phyloP scores from a whole-genome alignment of 2,888 invertebrate species.

The Electrophaes corylata region DNA sequence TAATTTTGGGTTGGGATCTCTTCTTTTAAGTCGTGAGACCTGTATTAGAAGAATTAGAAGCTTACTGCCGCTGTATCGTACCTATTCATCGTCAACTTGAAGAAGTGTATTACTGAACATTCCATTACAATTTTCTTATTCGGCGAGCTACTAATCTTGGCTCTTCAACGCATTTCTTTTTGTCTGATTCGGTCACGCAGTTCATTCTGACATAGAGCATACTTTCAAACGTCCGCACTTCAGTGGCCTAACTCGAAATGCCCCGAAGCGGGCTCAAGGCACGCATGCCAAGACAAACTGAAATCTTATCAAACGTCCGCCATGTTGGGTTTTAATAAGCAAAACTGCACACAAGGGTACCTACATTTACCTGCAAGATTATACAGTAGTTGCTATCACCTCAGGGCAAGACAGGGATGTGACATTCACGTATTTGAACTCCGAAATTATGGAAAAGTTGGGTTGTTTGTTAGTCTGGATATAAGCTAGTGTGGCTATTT shows the following conservation, averaged over 20 bases:
- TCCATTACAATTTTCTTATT: no score
- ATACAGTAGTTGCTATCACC: slow-evolving; percentile 55
- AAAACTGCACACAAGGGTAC: slow-evolving; percentile 78
- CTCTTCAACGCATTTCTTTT: no score
- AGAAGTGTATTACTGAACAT: no score
- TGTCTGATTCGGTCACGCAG: no score
- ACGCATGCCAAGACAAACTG: slow-evolving; percentile 81
- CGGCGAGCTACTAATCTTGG: no score
- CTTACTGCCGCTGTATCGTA: no score
- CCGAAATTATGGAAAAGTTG: background rate
- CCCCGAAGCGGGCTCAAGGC: slow-evolving; percentile 73
- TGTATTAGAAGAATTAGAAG: no score
- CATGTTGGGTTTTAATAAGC: slow-evolving; percentile 82
- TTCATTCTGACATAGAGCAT: slow-evolving; percentile 60
- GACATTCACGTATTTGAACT: background rate
- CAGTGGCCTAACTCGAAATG: slow-evolving; percentile 72
- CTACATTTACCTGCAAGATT: slow-evolving; percentile 47
- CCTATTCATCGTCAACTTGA: no score
- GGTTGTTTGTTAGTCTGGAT: background rate
- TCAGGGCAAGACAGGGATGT: slow-evolving; percentile 53
- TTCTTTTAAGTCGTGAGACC: no score
- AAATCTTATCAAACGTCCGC: slow-evolving; percentile 81
- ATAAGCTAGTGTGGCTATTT: no score
- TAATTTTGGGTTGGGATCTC: no score
- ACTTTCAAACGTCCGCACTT: slow-evolving; percentile 32